These are phyloP conservation scores for Rhinolophus ferrumequinum DNA, from an alignment of 2,113 vertebrate species.

Conservation along the genomic window DNA sequence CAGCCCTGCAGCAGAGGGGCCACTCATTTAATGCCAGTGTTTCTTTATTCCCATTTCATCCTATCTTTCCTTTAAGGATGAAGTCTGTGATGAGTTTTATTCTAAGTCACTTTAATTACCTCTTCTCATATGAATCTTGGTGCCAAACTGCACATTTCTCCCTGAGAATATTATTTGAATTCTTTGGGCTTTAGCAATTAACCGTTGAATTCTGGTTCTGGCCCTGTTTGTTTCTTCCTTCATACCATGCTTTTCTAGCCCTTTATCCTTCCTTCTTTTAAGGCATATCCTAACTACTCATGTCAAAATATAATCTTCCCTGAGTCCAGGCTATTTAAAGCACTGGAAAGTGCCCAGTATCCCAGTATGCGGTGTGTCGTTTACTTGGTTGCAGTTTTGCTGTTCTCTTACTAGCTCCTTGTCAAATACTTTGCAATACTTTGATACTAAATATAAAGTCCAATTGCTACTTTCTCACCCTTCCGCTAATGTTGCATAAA, in stretches of 20 bases:
- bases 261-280: not conserved
- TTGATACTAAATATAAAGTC: not conserved
- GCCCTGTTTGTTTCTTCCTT: not conserved
- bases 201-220: not conserved
- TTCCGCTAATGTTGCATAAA: conserved; percentile 5
- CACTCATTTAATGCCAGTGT: not conserved
- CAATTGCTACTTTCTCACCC: not conserved
- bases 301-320: not conserved
- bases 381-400: conserved; percentile 19
- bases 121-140: not conserved
- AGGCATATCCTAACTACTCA: not conserved
- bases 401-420: conserved; percentile 9
- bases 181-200: conserved; percentile 22
- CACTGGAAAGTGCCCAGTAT: conserved; percentile 1
- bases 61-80: conserved; percentile 15
- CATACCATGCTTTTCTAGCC: not conserved
- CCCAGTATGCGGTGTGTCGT: not conserved
- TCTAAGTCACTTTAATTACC: not conserved
- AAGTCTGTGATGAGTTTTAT: not conserved
- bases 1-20: not conserved
- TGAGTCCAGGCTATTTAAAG: not conserved
- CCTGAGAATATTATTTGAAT: conserved; percentile 22
- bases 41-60: conserved; percentile 28
- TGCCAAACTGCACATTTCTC: not conserved
- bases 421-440: not conserved